Base-by-base conservation (phyloP, 92 coral and sea anemone genomes). In the Isaurus tuberculatus region DNA sequence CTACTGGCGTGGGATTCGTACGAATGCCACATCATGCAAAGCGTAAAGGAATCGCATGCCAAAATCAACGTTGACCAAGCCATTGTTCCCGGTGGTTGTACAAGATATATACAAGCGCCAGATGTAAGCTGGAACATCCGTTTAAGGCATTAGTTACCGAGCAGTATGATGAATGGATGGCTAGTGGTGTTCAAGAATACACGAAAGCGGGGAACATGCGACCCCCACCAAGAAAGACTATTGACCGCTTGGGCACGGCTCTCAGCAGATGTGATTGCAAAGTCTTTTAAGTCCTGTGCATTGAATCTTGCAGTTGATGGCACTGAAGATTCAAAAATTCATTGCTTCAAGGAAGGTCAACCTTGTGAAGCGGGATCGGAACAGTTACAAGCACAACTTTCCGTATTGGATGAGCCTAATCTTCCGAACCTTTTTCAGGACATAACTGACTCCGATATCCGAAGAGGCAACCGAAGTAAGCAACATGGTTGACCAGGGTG, bases 131-230 rank as follows among this genome's bases (percentile, higher is more conserved):
- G 93, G 91, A 90, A 90, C 72, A 90, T 83, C 86, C 89, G 6
- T 90, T 87, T 75, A 90, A 90, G 55, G 91, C 88, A 30, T 34
- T 46, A 20, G 93, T 90, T 15, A 0, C 90, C 58, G 91, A 87
- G 46, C 90, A 90, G 63, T 90, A 90, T 33, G 91, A 83, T 69
- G 86, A 86, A 46, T 90, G 91, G 93, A 87, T 90, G 91, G 91
- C 86, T 42, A 84, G 88, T 70, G 90, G 88, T 32, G 84, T 72
- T 33, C 89, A 87, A 25, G 88, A 83, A 36, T 87, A 49, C 46
- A 90, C 91, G 63, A 89, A 68, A 26, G 84, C 84, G 7, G 88
- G 93, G 51, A 90, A 90, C 70, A 87, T 84, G 91, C 86, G 86
- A 27, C 87, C 79, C 75, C 89, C 82, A 77, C 58, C 84, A 46